phyloP scores from a whole-genome alignment of 2,888 invertebrate genomes.

The Rosalia funebris region DNA sequence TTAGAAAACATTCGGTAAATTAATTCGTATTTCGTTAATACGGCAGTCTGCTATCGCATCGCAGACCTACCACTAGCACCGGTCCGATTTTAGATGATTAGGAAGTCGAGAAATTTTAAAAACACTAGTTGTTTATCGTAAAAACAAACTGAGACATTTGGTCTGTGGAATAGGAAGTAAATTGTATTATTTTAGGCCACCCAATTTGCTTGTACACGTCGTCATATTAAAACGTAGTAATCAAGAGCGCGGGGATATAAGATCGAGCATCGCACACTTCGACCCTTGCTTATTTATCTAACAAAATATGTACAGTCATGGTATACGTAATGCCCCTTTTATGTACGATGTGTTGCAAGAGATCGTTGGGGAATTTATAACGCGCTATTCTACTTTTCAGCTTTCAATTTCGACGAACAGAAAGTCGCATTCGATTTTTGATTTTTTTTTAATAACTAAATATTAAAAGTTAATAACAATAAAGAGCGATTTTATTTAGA shows the following conservation, averaged over 20 bases:
- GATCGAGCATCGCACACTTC: constrained; percentile 9
- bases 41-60: too few species aligned
- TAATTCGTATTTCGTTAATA: too few species aligned
- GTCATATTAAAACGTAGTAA: constrained; percentile 25
- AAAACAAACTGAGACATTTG: constrained; percentile 29
- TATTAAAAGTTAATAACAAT: too few species aligned
- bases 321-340: constrained; percentile 22
- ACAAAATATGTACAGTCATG: constrained; percentile 26
- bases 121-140: constrained; percentile 24
- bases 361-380: constrained; percentile 6
- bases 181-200: constrained; percentile 29
- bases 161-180: constrained; percentile 28
- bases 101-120: constrained; percentile 16
- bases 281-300: constrained; percentile 27
- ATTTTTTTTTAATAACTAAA: too few species aligned
- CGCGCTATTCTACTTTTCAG: too few species aligned
- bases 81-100: background rate
- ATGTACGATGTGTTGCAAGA: constrained; percentile 2
- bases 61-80: too few species aligned
- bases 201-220: constrained; percentile 24
- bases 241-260: constrained; percentile 19
- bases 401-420: too few species aligned
- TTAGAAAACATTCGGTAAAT: too few species aligned
- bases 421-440: too few species aligned
- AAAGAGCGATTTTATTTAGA: too few species aligned